Base-by-base conservation (phyloP, 2,888 invertebrate genomes). In the Tenthredo notha region DNA sequence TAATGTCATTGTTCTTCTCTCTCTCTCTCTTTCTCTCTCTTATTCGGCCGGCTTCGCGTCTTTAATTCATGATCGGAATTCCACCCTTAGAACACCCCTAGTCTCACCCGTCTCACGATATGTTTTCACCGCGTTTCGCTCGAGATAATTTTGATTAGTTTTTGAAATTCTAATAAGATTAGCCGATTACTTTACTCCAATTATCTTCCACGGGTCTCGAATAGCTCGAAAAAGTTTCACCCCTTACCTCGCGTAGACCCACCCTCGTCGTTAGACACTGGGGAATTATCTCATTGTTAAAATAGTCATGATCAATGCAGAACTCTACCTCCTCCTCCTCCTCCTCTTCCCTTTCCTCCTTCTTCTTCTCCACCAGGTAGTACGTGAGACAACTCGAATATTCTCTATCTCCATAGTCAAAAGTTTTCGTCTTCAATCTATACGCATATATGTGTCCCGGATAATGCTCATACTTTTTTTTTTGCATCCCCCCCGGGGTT, bases 81-180 rank as follows among this genome's bases (percentile, higher is more conserved):
- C 25, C 61, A 12, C 61, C 61, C 25, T 10, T 7, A 2, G 0
- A 10, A 4, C 18, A 50, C 50, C 61, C 61, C 25, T 2, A 4
- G 10, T 25, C 61, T 21, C 61, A 0, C 25, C 61, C 61, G 40
- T 43, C 43, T 74, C 43, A 10, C 43, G 47, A 50, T 33, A 54
- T 77, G 77, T 47, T 77, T 77, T 77, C 77, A 43, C 77, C 40
- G 43, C 43, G 40, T 74, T 43, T 10, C 77, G 75, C 75, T 37
- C 43, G 54, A 77, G 77, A 77, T 77, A 54, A 77, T 77, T 77
- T 77, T 54, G 77, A 77, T 77, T 77, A 77, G 77, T 77, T 77
- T 77, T 77, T 77, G 77, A 77, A 77, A 77, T 77, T 77, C 50
- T 77, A 54, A 77, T 77, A 77, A 77, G 77, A 77, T 77, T 77